Conservation (phyloP, 2,113 vertebrate genomes). For the Poeciliopsis retropinna region DNA sequence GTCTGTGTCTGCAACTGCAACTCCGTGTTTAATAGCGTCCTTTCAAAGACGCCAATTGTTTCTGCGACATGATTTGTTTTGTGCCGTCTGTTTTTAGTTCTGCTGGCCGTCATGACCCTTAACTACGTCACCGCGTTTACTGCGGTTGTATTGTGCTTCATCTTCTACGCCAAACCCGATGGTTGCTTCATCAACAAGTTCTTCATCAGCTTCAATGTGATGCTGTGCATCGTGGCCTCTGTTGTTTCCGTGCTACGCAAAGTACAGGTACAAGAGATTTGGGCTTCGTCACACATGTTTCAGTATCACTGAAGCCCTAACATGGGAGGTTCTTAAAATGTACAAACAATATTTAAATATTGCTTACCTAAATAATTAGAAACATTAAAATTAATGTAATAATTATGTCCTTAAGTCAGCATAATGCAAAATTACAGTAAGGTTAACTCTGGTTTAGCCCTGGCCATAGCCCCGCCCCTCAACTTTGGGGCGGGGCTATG, state of each 20-base stretch:
- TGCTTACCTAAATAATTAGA: no score
- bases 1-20: slow-evolving; percentile 74
- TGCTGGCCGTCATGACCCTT: slow-evolving; percentile 81
- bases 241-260: slow-evolving; percentile 86
- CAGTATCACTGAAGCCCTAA: no score
- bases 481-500: no score
- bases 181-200: slow-evolving; percentile 89
- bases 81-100: slow-evolving; percentile 72
- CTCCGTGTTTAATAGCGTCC: no score
- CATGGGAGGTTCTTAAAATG: neutral
- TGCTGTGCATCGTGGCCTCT: slow-evolving; percentile 86
- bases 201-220: slow-evolving; percentile 91
- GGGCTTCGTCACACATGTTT: neutral
- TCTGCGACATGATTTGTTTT: neutral
- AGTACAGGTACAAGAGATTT: slow-evolving; percentile 86
- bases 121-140: slow-evolving; percentile 83
- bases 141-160: slow-evolving; percentile 79
- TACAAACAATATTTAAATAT: no score
- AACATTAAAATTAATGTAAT: no score
- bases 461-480: no score
- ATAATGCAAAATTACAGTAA: no score
- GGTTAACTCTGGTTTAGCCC: no score
- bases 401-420: no score
- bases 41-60: no score
- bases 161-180: slow-evolving; percentile 86